A percentile compares a stretch with the other conserved stretches of the same genome.
Evolutionary conservation across 2,797 vertebrate genomes (phyloP).

Genomic region (Cryptoprocta ferox): DNA sequence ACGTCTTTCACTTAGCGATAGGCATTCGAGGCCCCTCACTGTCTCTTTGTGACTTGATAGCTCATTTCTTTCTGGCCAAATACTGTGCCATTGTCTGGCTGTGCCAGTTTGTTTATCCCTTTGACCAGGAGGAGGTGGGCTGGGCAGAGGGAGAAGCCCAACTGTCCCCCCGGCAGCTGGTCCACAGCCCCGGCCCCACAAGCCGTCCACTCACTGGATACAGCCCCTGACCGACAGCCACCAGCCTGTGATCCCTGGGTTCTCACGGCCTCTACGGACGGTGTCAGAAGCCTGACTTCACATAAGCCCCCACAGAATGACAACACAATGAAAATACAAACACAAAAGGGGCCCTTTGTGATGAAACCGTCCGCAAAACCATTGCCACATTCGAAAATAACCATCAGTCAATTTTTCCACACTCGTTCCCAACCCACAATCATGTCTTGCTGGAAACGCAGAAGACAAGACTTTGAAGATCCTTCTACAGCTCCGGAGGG

Average conservation of each 20-base stretch:
- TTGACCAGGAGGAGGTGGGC: neutral
- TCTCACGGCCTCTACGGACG: constrained; percentile 72
- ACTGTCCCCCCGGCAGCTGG: neutral
- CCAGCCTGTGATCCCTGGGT: neutral
- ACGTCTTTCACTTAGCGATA: neutral
- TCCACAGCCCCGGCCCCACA: neutral
- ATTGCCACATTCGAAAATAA: neutral
- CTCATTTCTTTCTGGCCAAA: neutral
- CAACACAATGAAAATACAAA: constrained; percentile 14
- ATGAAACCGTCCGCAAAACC: constrained; percentile 28
- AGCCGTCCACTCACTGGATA: fast-evolving
- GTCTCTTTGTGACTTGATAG: neutral
- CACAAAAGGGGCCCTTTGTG: neutral
- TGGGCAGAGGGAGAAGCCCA: too few species aligned
- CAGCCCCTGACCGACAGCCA: fast-evolving
- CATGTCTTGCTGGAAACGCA: neutral
- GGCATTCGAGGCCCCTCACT: fast-evolving
- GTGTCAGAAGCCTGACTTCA: constrained; percentile 58
- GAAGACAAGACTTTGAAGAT: constrained; percentile 9
- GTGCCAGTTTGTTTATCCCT: fast-evolving
- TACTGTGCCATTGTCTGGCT: neutral
- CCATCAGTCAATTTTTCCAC: neutral
- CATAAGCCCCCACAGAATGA: neutral
- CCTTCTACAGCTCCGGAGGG: neutral
- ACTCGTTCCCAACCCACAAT: neutral